Conservation (phyloP, 2,888 invertebrate genomes). For the Ferrisia virgata region DNA sequence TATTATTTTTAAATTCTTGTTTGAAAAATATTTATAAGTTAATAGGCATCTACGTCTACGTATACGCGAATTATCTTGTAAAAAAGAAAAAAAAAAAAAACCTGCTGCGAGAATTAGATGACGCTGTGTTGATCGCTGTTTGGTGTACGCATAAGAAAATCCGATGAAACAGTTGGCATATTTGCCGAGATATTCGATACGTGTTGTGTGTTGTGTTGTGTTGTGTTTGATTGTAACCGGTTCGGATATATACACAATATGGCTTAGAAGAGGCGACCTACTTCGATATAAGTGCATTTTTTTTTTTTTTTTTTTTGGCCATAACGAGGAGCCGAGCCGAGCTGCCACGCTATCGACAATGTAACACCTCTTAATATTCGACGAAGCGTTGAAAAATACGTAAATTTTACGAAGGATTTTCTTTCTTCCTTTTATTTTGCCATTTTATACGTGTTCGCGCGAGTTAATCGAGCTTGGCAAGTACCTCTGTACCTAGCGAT, state of each 20-base stretch:
- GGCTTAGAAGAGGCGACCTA: conserved; percentile 9
- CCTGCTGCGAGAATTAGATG: no score
- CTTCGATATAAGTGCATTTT: background rate
- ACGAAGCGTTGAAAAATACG: background rate
- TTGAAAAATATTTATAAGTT: no score
- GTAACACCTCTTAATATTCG: background rate
- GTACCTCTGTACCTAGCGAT: no score
- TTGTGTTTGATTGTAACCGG: conserved; percentile 20
- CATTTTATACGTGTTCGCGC: no score
- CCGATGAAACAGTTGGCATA: background rate
- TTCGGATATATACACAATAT: background rate
- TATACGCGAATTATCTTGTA: no score
- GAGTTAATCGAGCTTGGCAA: background rate
- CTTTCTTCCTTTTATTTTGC: background rate
- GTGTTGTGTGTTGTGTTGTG: no score
- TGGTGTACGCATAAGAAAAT: background rate
- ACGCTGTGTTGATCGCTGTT: background rate
- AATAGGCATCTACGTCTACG: no score
- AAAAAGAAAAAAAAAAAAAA: no score
- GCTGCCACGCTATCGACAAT: background rate
- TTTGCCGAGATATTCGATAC: conserved; percentile 22
- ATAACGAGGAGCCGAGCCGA: no score
- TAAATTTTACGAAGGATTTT: background rate
- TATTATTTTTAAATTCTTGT: no score
- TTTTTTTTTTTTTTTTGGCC: background rate